Evolutionary conservation across 2,797 vertebrate genomes (phyloP).

Genomic region (Meda fulgida): DNA sequence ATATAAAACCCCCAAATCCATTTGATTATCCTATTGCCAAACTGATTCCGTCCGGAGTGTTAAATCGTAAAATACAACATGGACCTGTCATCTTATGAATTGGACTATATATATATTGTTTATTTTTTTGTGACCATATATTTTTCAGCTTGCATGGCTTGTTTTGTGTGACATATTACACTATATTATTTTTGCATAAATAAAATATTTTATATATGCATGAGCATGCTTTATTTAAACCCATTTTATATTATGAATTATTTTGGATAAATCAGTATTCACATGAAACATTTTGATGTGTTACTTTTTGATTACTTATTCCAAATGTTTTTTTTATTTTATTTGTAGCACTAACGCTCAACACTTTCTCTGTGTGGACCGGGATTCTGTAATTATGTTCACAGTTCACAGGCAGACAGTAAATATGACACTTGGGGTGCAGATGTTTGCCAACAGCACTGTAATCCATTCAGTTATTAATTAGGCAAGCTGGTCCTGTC

Average conservation of each 20-base stretch:
- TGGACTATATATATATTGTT: not conserved
- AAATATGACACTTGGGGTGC: constrained; percentile 57
- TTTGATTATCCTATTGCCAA: constrained; percentile 38
- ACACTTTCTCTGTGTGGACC: constrained; percentile 19
- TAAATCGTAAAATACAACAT: constrained; percentile 23
- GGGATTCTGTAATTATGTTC: constrained; percentile 51
- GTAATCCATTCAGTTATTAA: constrained; percentile 69
- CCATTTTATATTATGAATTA: not conserved
- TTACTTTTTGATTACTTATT: constrained; percentile 24
- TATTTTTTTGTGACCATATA: too few species aligned
- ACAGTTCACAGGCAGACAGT: constrained; percentile 51
- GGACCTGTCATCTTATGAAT: constrained; percentile 2
- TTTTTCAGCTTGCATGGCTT: not conserved
- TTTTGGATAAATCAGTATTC: constrained; percentile 5
- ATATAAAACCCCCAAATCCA: constrained; percentile 18
- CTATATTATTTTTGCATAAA: not conserved
- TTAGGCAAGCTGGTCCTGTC: constrained; percentile 67
- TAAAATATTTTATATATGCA: not conserved
- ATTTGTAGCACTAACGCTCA: constrained; percentile 27
- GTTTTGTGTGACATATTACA: not conserved
- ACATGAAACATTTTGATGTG: constrained; percentile 8
- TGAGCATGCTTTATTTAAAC: not conserved
- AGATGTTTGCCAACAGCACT: constrained; percentile 68
- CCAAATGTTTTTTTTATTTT: not conserved
- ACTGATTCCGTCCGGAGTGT: constrained; percentile 17